These are phyloP conservation scores for Drosophila malerkotliana DNA, from an alignment of 1,140 invertebrate genomes.

Conservation along the genomic window DNA sequence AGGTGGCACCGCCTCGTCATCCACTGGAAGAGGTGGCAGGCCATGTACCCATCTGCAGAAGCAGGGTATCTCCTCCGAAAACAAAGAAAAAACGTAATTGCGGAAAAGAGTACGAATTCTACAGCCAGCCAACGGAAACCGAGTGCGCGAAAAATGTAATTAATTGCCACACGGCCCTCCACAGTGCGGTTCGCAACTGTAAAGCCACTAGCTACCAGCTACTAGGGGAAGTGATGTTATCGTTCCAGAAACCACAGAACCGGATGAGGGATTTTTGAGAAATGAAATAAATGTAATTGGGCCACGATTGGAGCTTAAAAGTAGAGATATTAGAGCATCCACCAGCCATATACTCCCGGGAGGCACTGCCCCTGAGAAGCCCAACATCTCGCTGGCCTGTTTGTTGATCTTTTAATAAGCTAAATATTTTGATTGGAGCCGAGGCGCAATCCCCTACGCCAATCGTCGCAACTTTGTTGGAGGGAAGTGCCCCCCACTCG, in stretches of 20 bases:
- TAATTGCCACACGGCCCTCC: constrained; percentile 56
- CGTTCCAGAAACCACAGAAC: neutral
- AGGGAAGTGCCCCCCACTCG: constrained; percentile 15
- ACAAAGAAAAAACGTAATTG: constrained; percentile 57
- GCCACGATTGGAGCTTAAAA: neutral
- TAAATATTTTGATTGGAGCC: constrained; percentile 74
- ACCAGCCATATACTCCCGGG: neutral
- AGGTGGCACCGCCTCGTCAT: constrained; percentile 29
- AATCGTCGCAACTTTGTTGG: constrained; percentile 31
- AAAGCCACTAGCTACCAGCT: constrained; percentile 8
- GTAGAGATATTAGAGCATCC: no score
- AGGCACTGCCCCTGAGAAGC: constrained; percentile 6
- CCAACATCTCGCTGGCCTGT: neutral
- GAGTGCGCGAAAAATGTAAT: constrained; percentile 80
- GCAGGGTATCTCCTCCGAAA: neutral
- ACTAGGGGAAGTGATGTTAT: constrained; percentile 11
- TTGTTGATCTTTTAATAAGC: constrained; percentile 56
- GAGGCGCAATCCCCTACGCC: constrained; percentile 6
- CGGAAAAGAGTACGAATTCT: constrained; percentile 56
- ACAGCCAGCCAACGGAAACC: constrained; percentile 59
- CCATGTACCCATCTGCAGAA: constrained; percentile 13
- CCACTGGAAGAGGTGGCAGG: constrained; percentile 13
- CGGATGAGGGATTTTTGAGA: constrained; percentile 19
- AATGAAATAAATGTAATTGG: neutral
- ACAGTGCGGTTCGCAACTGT: constrained; percentile 39